Evolutionary conservation across 2,797 vertebrate genomes (phyloP).

Genomic region (Spatula versicolor): DNA sequence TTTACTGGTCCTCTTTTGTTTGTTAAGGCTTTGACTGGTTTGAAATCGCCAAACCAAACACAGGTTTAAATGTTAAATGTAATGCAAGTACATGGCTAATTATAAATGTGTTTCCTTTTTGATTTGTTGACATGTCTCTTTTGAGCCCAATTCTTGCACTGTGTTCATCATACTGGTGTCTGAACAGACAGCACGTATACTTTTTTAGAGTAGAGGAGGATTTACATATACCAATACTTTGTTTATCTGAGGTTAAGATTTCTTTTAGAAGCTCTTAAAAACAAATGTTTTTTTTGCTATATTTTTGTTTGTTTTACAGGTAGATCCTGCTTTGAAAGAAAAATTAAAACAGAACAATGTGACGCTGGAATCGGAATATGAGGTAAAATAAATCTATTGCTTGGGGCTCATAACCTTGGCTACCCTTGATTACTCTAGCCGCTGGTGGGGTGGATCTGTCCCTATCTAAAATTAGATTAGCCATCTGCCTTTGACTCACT

Average conservation of each 20-base stretch:
- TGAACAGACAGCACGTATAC: not conserved
- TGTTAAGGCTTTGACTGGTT: not conserved
- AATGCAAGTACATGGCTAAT: not conserved
- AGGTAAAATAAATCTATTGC: slow-evolving; percentile 80
- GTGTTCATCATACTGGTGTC: not conserved
- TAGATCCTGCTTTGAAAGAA: slow-evolving; percentile 91
- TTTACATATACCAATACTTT: not conserved
- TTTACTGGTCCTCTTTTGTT: not conserved
- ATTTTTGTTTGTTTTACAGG: slow-evolving; percentile 76
- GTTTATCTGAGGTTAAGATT: not conserved
- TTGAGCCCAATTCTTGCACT: not conserved
- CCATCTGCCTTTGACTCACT: slow-evolving; percentile 61
- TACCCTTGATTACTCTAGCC: slow-evolving; percentile 44
- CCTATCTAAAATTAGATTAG: slow-evolving; percentile 72
- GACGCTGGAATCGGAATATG: slow-evolving; percentile 90
- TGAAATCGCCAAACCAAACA: not conserved
- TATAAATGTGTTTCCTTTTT: not conserved
- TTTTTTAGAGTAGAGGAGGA: not conserved
- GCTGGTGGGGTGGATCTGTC: slow-evolving; percentile 50
- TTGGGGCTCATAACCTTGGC: slow-evolving; percentile 39
- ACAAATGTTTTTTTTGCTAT: not conserved
- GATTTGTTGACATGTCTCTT: not conserved
- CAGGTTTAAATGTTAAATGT: not conserved
- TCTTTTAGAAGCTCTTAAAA: not conserved
- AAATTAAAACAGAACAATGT: slow-evolving; percentile 80